phyloP scores from a whole-genome alignment of 2,797 vertebrate genomes.

The Pristis pectinata region DNA sequence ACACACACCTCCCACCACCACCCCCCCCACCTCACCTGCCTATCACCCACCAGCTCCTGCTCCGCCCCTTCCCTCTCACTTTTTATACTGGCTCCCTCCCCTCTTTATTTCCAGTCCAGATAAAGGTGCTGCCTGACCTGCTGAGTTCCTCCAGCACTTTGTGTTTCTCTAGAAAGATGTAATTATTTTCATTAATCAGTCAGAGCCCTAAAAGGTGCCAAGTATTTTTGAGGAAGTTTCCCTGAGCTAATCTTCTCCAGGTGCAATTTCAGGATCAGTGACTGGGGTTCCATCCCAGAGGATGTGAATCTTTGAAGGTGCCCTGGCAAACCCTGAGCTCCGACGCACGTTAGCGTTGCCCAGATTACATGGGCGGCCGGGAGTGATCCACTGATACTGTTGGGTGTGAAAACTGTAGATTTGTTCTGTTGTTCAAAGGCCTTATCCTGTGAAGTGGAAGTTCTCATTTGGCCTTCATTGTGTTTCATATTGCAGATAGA shows the following conservation, averaged over 20 bases:
- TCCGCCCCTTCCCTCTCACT: too few relatives aligned
- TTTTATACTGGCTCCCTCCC: too few relatives aligned
- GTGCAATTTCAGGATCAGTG: neutral
- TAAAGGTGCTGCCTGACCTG: too few relatives aligned
- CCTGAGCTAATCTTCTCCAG: neutral
- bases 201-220: neutral
- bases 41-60: too few relatives aligned
- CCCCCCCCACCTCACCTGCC: too few relatives aligned
- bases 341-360: neutral
- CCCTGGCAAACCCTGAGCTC: neutral
- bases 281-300: neutral
- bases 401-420: neutral
- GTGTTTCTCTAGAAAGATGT: too few relatives aligned
- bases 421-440: neutral
- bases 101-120: too few relatives aligned
- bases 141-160: too few relatives aligned
- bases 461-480: neutral
- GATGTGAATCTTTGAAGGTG: neutral
- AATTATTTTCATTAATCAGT: too few relatives aligned
- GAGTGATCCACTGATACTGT: neutral
- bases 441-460: neutral
- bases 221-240: neutral
- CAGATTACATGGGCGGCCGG: neutral
- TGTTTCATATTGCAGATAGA: neutral
- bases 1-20: too few relatives aligned